A percentile compares a stretch with the other conserved stretches of the same genome.
These are phyloP conservation scores for Mustela lutreola DNA, from an alignment of 2,113 vertebrate genomes.

Conservation along the genomic window DNA sequence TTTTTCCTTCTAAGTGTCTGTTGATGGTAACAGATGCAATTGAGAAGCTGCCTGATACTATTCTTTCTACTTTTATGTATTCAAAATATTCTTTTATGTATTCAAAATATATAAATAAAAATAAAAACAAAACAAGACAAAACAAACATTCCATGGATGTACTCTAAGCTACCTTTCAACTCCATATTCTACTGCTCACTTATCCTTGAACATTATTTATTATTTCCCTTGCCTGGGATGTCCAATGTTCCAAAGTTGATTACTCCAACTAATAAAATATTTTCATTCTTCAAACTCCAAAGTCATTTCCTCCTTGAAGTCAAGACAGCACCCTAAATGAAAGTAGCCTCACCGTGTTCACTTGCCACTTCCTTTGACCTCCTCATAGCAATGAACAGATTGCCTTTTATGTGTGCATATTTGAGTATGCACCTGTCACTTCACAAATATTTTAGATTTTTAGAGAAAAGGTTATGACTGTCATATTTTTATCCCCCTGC, in stretches of 20 bases:
- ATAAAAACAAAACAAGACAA: background rate
- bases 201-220: background rate
- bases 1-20: background rate
- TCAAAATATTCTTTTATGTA: background rate
- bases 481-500: slow-evolving; percentile 2
- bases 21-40: background rate
- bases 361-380: slow-evolving; percentile 8
- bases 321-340: background rate
- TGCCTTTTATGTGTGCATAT: background rate
- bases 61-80: background rate
- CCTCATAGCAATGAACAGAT: background rate
- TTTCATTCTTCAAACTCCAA: slow-evolving; percentile 18
- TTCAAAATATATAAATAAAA: background rate
- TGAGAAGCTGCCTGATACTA: background rate
- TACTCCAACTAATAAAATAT: background rate
- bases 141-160: background rate
- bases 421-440: background rate
- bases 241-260: background rate
- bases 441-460: slow-evolving; percentile 25
- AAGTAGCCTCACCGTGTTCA: background rate
- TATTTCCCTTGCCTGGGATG: background rate
- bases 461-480: background rate
- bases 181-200: background rate
- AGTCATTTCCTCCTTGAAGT: slow-evolving; percentile 6
- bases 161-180: background rate